Conservation (phyloP, 2,113 vertebrate species). For the Dendropsophus ebraccatus region DNA sequence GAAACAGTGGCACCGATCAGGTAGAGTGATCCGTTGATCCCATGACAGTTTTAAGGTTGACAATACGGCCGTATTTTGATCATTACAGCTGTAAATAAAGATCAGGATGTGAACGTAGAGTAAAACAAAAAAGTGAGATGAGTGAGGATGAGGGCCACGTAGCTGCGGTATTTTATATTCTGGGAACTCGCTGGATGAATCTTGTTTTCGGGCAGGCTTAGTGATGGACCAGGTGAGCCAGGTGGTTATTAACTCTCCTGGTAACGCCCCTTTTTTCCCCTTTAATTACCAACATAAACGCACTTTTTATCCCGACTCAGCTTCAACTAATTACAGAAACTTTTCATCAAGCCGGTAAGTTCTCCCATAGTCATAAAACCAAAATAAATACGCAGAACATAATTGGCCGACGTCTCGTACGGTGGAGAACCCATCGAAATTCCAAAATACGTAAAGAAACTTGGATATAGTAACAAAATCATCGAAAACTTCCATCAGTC, state of each 20-base stretch:
- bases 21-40: too few species aligned
- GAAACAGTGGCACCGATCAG: too few species aligned
- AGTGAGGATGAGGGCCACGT: background rate
- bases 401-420: background rate
- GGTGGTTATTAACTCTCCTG: constrained; percentile 1
- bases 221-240: background rate
- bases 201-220: background rate
- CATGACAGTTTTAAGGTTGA: too few species aligned
- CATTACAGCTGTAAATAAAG: too few species aligned
- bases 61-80: too few species aligned
- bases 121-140: background rate
- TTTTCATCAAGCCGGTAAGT: constrained; percentile 3
- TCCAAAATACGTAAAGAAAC: background rate
- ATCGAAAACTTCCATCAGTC: constrained; percentile 16
- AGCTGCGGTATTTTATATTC: background rate
- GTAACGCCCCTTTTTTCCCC: too few species aligned
- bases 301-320: background rate
- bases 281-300: constrained; percentile 7
- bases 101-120: too few species aligned
- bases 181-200: background rate
- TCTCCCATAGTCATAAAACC: background rate
- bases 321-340: background rate
- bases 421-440: background rate
- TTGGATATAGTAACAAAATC: background rate
- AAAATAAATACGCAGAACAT: background rate